phyloP scores from a whole-genome alignment of 2,888 invertebrate species.

The Julus scandinavius region DNA sequence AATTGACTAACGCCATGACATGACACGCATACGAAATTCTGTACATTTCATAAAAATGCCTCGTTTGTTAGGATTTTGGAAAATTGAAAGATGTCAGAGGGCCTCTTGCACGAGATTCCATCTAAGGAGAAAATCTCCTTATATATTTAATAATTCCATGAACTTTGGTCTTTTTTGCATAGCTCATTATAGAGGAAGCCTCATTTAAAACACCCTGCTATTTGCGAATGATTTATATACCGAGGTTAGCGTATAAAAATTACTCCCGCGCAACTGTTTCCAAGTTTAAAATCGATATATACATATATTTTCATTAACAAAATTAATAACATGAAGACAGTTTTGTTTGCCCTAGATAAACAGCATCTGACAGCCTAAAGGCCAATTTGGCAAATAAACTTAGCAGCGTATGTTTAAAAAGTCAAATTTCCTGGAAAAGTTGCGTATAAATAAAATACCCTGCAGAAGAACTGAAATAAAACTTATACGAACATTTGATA shows the following conservation, averaged over 20 bases:
- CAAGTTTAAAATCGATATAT: not conserved
- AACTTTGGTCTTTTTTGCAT: not conserved
- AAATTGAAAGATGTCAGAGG: conserved; percentile 19
- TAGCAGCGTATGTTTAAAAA: not conserved
- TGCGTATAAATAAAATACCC: not conserved
- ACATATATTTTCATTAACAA: not conserved
- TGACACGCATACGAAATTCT: not conserved
- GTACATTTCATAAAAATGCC: not conserved
- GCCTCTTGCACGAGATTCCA: not conserved
- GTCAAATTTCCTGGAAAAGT: not conserved
- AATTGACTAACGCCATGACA: not conserved
- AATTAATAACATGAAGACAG: not conserved
- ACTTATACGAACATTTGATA: not conserved
- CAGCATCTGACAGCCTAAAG: not conserved
- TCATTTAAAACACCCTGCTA: not conserved
- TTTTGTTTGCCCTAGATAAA: not conserved
- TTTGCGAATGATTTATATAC: not conserved
- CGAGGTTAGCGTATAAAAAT: not conserved
- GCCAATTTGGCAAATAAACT: not conserved
- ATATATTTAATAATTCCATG: not conserved
- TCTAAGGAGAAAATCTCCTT: conserved; percentile 13
- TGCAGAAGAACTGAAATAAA: not conserved
- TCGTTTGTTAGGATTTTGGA: not conserved
- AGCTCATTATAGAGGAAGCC: not conserved
- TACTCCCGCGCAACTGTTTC: not conserved